Percentiles rank a stretch among this genome's conserved stretches.
Evolutionary conservation across 1,140 invertebrate genomes (phyloP).

Genomic region (Aphaenogaster floridana): DNA sequence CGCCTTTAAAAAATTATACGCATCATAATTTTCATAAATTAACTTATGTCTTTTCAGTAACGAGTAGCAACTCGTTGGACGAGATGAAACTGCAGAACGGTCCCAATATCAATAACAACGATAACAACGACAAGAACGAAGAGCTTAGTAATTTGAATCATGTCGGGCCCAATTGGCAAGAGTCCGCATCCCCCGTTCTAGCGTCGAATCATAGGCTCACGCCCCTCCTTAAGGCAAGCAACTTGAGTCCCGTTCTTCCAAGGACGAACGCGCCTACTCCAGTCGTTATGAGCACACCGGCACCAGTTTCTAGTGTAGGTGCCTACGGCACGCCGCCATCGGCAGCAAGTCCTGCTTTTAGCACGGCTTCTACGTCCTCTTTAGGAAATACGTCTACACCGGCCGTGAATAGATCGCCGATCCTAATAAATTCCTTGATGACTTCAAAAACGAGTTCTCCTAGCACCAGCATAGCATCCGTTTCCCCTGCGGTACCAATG

Average conservation of each 20-base stretch:
- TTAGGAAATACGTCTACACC: slow-evolving; percentile 81
- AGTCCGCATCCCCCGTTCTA: slow-evolving; percentile 77
- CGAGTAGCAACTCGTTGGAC: slow-evolving; percentile 82
- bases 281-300: slow-evolving; percentile 76
- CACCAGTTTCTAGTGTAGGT: slow-evolving; percentile 71
- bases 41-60: slow-evolving; percentile 75
- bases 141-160: slow-evolving; percentile 69
- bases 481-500: slow-evolving; percentile 72
- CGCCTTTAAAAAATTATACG: background rate
- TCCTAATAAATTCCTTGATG: slow-evolving; percentile 75
- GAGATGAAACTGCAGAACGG: slow-evolving; percentile 84
- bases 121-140: slow-evolving; percentile 74
- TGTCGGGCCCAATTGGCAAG: slow-evolving; percentile 78
- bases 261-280: slow-evolving; percentile 75
- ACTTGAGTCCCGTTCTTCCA: slow-evolving; percentile 81
- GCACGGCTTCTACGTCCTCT: slow-evolving; percentile 84
- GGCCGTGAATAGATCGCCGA: slow-evolving; percentile 84
- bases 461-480: slow-evolving; percentile 74
- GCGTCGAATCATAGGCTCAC: slow-evolving; percentile 82
- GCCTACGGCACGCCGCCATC: slow-evolving; percentile 83
- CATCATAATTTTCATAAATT: background rate
- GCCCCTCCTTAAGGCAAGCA: slow-evolving; percentile 84
- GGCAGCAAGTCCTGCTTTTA: slow-evolving; percentile 83
- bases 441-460: slow-evolving; percentile 79
- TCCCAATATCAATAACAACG: slow-evolving; percentile 77